phyloP scores from a whole-genome alignment of 1,140 invertebrate species.

The Philaenus spumarius region DNA sequence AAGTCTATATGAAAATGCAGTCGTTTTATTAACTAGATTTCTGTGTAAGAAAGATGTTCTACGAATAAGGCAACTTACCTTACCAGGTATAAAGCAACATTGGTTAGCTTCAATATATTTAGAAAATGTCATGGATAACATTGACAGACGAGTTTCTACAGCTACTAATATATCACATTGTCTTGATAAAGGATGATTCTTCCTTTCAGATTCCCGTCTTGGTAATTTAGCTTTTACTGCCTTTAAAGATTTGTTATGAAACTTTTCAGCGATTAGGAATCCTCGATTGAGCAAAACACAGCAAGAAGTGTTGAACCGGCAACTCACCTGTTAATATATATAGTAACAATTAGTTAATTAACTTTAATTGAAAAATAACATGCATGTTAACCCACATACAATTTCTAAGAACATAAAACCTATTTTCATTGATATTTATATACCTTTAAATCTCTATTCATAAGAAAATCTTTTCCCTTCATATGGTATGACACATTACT shows the following conservation, averaged over 20 bases:
- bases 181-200: slow-evolving; percentile 71
- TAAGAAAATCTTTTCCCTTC: too few relatives aligned
- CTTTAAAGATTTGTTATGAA: slow-evolving; percentile 65
- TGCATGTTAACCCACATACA: too few relatives aligned
- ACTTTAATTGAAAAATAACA: too few relatives aligned
- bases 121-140: slow-evolving; percentile 86
- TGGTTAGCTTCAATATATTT: slow-evolving; percentile 75
- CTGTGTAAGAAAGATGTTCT: background rate
- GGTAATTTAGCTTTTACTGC: slow-evolving; percentile 77
- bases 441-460: too few relatives aligned
- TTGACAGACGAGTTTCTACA: slow-evolving; percentile 83
- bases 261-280: slow-evolving; percentile 69
- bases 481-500: too few relatives aligned
- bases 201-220: slow-evolving; percentile 78
- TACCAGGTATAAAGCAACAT: slow-evolving; percentile 91
- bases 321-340: too few relatives aligned
- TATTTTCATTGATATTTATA: too few relatives aligned
- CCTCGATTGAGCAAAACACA: slow-evolving; percentile 71
- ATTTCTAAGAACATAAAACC: too few relatives aligned
- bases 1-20: too few relatives aligned
- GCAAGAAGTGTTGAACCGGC: slow-evolving; percentile 65
- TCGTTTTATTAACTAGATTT: too few relatives aligned
- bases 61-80: slow-evolving; percentile 47
- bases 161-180: slow-evolving; percentile 86
- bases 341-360: too few relatives aligned